These are phyloP conservation scores for Ennomos fuscantarius DNA, from an alignment of 2,888 invertebrate genomes.

Conservation along the genomic window DNA sequence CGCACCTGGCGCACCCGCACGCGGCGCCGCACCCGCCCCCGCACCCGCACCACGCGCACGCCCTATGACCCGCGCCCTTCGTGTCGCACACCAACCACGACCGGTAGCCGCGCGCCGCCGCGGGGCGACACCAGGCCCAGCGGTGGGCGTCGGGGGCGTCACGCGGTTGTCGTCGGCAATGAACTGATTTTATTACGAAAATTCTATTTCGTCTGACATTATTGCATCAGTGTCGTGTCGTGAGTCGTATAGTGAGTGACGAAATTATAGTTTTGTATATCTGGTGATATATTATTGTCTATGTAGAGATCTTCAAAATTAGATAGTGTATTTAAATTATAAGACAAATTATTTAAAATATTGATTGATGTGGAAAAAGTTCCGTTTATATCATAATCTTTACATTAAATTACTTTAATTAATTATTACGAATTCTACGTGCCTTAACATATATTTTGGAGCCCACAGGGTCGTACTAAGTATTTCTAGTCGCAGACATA, in stretches of 20 bases:
- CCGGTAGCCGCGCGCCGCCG: conserved; percentile 43
- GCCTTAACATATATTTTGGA: neutral
- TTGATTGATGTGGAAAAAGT: neutral
- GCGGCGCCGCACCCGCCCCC: conserved; percentile 66
- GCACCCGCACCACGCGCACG: conserved; percentile 76
- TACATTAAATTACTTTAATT: too few relatives aligned
- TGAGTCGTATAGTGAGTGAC: too few relatives aligned
- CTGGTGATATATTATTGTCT: too few relatives aligned
- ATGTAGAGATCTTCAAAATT: too few relatives aligned
- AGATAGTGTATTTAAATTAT: too few relatives aligned
- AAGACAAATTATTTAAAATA: neutral
- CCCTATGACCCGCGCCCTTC: conserved; percentile 65
- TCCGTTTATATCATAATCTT: too few relatives aligned
- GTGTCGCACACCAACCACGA: conserved; percentile 46
- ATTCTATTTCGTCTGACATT: neutral
- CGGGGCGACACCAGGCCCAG: conserved; percentile 4
- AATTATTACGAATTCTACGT: neutral
- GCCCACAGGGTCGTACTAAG: conserved; percentile 18
- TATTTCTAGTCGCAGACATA: conserved; percentile 19
- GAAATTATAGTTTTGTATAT: too few relatives aligned
- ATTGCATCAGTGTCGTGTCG: neutral
- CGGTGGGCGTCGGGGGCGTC: neutral
- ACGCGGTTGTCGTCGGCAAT: neutral
- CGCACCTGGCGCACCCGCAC: conserved; percentile 70
- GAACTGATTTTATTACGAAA: neutral